Percentiles rank a stretch among this genome's conserved stretches.
phyloP scores from a whole-genome alignment of 2,797 vertebrate genomes.

The Arctocebus calabarensis region DNA sequence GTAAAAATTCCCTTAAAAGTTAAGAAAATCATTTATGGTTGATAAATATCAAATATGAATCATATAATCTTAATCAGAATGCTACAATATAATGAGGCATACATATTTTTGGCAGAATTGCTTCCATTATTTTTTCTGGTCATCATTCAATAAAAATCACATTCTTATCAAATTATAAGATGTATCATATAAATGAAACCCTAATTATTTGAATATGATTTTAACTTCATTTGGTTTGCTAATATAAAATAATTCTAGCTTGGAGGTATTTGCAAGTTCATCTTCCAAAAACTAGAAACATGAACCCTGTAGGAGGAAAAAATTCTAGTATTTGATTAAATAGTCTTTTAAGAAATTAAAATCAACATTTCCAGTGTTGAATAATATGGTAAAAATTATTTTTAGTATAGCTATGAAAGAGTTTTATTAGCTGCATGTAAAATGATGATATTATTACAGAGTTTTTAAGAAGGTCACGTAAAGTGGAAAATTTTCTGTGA shows the following conservation, averaged over 20 bases:
- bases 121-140: not conserved
- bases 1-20: slow-evolving; percentile 36
- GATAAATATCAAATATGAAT: not conserved
- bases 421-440: not conserved
- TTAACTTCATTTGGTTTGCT: not conserved
- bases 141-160: not conserved
- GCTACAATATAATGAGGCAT: not conserved
- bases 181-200: not conserved
- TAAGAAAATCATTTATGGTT: slow-evolving; percentile 19
- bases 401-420: not conserved
- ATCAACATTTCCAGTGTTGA: not conserved
- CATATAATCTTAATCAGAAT: not conserved
- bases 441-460: not conserved
- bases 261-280: not conserved
- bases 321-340: not conserved
- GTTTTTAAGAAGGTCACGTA: not conserved
- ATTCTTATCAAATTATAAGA: not conserved
- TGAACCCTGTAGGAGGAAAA: not conserved
- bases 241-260: not conserved
- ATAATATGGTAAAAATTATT: not conserved
- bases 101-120: not conserved
- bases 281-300: not conserved
- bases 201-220: not conserved
- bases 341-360: not conserved
- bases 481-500: not conserved